Percentiles rank a stretch among this genome's conserved stretches.
Conservation (phyloP, 2,113 vertebrate genomes). For the Oncorhynchus gorbuscha region DNA sequence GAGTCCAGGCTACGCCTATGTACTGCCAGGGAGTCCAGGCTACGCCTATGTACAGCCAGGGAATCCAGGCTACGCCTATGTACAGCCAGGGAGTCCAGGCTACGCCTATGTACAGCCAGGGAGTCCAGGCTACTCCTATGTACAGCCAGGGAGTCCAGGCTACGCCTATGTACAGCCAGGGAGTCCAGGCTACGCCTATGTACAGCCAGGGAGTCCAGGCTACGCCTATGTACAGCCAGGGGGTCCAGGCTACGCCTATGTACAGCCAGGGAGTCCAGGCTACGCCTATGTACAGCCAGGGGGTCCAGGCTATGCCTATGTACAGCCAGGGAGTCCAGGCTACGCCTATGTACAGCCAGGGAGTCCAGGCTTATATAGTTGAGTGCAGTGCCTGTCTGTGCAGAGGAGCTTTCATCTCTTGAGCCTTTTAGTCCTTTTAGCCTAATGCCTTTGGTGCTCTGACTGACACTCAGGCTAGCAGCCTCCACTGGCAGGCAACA, state of each 20-base stretch:
- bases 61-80: background rate
- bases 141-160: background rate
- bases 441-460: background rate
- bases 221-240: too few relatives aligned
- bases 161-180: too few relatives aligned
- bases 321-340: background rate
- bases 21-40: background rate
- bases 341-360: too few relatives aligned
- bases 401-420: conserved; percentile 9
- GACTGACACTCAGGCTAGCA: conserved; percentile 16
- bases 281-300: too few relatives aligned
- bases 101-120: too few relatives aligned
- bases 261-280: background rate
- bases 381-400: background rate
- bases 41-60: too few relatives aligned
- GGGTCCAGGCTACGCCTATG: background rate
- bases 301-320: background rate
- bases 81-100: background rate
- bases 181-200: background rate
- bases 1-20: too few relatives aligned
- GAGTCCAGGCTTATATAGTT: background rate
- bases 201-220: background rate
- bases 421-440: background rate
- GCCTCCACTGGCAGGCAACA: conserved; percentile 12
- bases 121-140: background rate